Evolutionary conservation across 2,888 invertebrate species (phyloP), one percentile per base, ranked within the genome.

Genomic region (Pterostichus niger): DNA sequence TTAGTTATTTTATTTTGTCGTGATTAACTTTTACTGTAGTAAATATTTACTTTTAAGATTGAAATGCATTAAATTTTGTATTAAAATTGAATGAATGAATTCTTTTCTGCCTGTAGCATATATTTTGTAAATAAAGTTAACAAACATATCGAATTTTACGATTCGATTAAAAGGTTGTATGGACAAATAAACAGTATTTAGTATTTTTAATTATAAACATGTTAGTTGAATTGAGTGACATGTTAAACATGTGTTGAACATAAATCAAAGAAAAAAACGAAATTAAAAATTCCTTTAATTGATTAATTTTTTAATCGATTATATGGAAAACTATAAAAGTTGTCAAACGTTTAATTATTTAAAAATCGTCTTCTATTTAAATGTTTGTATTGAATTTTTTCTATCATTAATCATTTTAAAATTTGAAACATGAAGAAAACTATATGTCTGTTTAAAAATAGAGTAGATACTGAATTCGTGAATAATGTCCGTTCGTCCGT

Each of bases 21-120:
- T 56, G 17, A 56, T 59, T 59, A 40, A 61, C 1, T 61, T 61
- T 61, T 31, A 35, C 35, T 68, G n/a, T 13, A 13, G 15, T 68
- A 68, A 68, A 68, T 68, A 35, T 68, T 68, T 68, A 68, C 64
- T 68, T n/a, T 68, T 33, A 13, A 40, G 35, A 68, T 35, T 9
- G 9, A 40, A 15, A 40, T 68, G n/a, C 13, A 68, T n/a, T n/a
- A n/a, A n/a, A n/a, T n/a, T n/a, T n/a, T n/a, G n/a, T 24, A 24
- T 24, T 11, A 68, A 35, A 35, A 68, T 68, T 68, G 35, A 6
- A 68, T 68, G 64, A 68, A 68, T 68, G 64, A 35, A 35, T 40
- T 31, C 31, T 59, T 24, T 59, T 59, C 59, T 11, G 31, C 10
- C 3, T 10, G 56, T 31, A 31, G 11, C 31, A 59, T 10, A 59